Conservation (phyloP, 2,797 vertebrate genomes). For the Coracias cyanogaster region DNA sequence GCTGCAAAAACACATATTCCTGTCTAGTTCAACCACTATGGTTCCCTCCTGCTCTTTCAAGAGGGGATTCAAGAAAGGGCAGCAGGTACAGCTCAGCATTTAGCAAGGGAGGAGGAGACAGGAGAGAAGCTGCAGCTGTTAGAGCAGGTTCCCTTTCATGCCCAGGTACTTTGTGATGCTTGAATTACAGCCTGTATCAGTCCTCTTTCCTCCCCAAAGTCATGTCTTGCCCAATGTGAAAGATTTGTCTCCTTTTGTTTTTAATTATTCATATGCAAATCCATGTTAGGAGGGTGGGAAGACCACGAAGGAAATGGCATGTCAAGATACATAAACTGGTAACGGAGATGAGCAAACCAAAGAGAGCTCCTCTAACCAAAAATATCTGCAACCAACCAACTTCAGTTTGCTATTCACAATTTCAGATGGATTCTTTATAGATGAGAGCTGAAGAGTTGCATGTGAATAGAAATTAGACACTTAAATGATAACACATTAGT, state of each 20-base stretch:
- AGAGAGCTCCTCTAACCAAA: background rate
- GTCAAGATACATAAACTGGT: slow-evolving; percentile 36
- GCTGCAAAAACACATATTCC: background rate
- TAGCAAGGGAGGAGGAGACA: background rate
- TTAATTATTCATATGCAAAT: slow-evolving; percentile 23
- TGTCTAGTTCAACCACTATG: background rate
- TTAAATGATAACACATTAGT: slow-evolving; percentile 18
- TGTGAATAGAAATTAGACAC: slow-evolving; percentile 5
- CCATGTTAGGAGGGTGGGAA: background rate
- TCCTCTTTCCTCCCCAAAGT: background rate
- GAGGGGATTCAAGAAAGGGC: background rate
- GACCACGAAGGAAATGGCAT: background rate
- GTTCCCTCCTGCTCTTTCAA: background rate
- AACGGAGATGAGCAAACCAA: background rate
- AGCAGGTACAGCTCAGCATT: background rate
- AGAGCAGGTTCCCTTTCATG: background rate
- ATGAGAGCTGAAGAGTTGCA: background rate
- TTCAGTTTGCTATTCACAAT: background rate
- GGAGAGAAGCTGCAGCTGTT: background rate
- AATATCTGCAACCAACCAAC: background rate
- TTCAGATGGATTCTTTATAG: slow-evolving; percentile 26
- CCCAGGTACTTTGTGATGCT: too few relatives aligned
- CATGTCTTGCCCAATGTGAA: background rate
- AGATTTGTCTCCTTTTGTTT: background rate
- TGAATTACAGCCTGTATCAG: background rate